Percentiles rank a stretch among this genome's conserved stretches.
phyloP scores from a whole-genome alignment of 2,888 invertebrate genomes.

The Cheilosia vernalis region DNA sequence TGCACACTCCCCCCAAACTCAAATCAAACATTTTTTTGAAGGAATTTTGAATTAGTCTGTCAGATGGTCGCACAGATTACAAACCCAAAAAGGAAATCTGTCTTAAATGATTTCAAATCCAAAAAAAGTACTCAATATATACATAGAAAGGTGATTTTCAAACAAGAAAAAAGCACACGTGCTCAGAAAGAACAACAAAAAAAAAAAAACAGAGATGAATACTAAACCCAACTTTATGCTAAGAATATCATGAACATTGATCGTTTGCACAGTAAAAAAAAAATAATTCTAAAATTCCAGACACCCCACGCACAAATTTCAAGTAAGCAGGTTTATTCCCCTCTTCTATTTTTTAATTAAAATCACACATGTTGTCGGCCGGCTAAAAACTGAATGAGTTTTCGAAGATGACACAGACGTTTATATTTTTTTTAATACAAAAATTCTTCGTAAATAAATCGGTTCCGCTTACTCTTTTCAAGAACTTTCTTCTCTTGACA shows the following conservation, averaged over 20 bases:
- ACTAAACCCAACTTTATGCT: not conserved
- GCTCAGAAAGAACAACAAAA: too few relatives aligned
- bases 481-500: slow-evolving; percentile 5
- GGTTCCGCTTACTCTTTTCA: slow-evolving; percentile 6
- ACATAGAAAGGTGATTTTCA: too few relatives aligned
- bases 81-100: too few relatives aligned
- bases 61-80: too few relatives aligned
- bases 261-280: slow-evolving; percentile 6
- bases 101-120: too few relatives aligned
- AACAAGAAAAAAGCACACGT: too few relatives aligned
- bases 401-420: slow-evolving; percentile 6
- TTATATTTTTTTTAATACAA: not conserved
- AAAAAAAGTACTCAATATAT: too few relatives aligned
- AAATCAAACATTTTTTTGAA: too few relatives aligned
- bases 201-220: too few relatives aligned
- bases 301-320: slow-evolving; percentile 36
- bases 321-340: not conserved
- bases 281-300: slow-evolving; percentile 19
- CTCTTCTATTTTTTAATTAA: slow-evolving; percentile 11
- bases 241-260: slow-evolving; percentile 20
- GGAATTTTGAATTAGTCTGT: too few relatives aligned
- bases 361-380: slow-evolving; percentile 19
- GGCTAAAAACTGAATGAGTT: slow-evolving; percentile 15
- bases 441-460: not conserved
- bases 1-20: too few relatives aligned